Percentiles rank a stretch among this genome's conserved stretches.
Conservation (phyloP, 2,797 vertebrate species). For the Nasua narica region DNA sequence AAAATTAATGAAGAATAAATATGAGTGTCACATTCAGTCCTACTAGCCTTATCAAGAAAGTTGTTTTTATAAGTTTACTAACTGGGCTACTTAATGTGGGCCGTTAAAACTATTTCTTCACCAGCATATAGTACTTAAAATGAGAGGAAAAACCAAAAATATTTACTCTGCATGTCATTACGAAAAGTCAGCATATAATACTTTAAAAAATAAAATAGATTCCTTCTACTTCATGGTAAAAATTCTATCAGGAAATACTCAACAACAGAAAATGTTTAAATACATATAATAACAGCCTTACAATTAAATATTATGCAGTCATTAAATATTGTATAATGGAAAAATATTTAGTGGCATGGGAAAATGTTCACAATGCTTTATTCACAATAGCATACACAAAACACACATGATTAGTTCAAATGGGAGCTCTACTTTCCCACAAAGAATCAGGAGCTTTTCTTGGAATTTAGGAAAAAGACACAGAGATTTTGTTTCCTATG, state of each 20-base stretch:
- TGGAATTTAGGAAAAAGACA: slow-evolving; percentile 59
- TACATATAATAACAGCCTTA: not conserved
- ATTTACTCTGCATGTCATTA: not conserved
- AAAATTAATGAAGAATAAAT: not conserved
- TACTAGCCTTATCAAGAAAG: not conserved
- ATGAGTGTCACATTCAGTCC: not conserved
- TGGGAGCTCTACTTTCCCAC: slow-evolving; percentile 23
- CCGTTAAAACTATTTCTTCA: not conserved
- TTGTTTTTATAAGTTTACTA: not conserved
- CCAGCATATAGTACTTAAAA: not conserved
- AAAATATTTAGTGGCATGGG: not conserved
- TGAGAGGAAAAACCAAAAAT: not conserved
- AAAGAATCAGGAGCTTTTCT: slow-evolving; percentile 43
- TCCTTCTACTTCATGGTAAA: not conserved
- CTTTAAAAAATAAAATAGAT: slow-evolving; percentile 12
- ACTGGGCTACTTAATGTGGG: not conserved
- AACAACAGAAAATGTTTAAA: not conserved
- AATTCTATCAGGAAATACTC: not conserved
- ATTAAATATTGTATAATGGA: not conserved
- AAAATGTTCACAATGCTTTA: not conserved
- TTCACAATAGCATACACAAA: not conserved
- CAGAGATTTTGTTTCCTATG: not conserved
- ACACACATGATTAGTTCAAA: slow-evolving; percentile 41
- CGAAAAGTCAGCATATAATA: not conserved
- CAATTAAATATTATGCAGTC: not conserved